Evolutionary conservation across 2,113 vertebrate species (phyloP).

Genomic region (Prinia subflava): DNA sequence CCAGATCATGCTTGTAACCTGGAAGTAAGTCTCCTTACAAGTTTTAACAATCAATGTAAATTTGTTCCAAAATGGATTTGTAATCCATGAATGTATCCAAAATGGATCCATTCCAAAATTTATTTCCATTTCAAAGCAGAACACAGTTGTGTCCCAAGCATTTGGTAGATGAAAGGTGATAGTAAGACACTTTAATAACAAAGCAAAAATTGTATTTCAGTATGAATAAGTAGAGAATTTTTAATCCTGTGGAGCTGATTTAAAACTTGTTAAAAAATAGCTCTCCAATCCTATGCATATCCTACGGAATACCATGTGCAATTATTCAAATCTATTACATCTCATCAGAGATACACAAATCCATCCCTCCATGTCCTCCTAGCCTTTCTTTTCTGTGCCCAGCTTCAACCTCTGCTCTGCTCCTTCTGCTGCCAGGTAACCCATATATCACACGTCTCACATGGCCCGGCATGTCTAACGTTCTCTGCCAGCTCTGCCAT

Average conservation of each 20-base stretch:
- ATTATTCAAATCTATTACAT: neutral
- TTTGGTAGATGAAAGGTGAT: neutral
- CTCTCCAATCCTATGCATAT: neutral
- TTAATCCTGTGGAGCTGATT: neutral
- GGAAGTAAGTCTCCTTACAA: neutral
- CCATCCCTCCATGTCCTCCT: neutral
- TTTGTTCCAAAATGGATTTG: neutral
- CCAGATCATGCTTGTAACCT: neutral
- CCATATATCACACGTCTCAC: accelerated
- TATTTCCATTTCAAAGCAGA: neutral
- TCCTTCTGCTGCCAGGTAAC: neutral
- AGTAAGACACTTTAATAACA: neutral
- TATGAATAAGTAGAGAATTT: neutral
- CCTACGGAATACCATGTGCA: accelerated
- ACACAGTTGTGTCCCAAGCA: neutral
- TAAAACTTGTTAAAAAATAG: neutral
- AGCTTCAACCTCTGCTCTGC: neutral
- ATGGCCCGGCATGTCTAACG: neutral
- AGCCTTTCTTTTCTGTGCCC: neutral
- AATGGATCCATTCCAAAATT: neutral
- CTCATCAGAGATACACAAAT: neutral
- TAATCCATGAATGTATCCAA: neutral
- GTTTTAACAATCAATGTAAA: neutral
- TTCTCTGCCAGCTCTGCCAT: neutral
- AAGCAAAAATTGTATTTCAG: neutral